phyloP scores from a whole-genome alignment of 2,797 vertebrate species.

The Pseudochaenichthys georgianus region DNA sequence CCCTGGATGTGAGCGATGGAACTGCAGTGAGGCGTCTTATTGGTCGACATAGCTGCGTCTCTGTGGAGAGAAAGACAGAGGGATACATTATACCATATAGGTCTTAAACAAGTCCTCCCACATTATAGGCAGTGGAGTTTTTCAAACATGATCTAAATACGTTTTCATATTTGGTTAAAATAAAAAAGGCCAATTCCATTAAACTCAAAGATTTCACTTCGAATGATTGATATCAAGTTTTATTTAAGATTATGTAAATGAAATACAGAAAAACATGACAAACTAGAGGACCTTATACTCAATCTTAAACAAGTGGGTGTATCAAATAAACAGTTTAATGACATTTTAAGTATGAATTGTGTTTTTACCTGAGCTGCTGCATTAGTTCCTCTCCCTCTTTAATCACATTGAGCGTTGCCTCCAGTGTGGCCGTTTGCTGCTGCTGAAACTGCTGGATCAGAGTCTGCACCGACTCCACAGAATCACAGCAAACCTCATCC shows the following conservation, averaged over 20 bases:
- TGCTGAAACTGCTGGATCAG: conserved; percentile 99
- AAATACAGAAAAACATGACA: too few relatives aligned
- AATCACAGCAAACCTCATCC: conserved; percentile 96
- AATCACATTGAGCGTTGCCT: conserved; percentile 97
- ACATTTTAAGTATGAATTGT: background rate
- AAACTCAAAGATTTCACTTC: too few relatives aligned
- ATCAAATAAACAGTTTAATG: background rate
- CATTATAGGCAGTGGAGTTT: too few relatives aligned
- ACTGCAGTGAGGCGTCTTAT: conserved; percentile 98
- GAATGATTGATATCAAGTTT: too few relatives aligned
- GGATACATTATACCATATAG: background rate
- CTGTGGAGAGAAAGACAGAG: conserved; percentile 68
- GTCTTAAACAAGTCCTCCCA: background rate
- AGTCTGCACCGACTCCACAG: conserved; percentile 95
- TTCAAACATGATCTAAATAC: background rate
- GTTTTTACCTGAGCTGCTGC: conserved; percentile 94
- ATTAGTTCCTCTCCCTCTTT: conserved; percentile 99
- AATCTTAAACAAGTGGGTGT: too few relatives aligned
- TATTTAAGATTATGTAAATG: too few relatives aligned
- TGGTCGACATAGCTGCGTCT: conserved; percentile 97
- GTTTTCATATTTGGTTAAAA: background rate
- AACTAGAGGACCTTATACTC: too few relatives aligned
- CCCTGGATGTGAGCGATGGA: conserved; percentile 98
- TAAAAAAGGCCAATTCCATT: background rate
- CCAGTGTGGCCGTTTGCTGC: conserved; percentile 96